phyloP scores from a whole-genome alignment of 2,888 invertebrate genomes.

The Microctonus hyperodae region DNA sequence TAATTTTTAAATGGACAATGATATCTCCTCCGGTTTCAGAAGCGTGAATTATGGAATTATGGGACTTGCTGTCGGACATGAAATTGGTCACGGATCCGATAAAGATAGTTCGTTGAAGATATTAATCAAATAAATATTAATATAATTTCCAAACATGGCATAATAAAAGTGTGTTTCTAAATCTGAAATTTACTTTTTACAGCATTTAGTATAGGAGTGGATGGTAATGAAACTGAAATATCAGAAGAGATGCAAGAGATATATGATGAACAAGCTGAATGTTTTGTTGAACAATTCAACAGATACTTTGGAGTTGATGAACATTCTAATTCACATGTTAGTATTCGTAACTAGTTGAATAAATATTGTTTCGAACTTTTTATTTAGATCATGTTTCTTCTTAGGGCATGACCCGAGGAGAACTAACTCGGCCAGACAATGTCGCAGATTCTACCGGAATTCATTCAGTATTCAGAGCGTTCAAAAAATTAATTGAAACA shows the following conservation, averaged over 20 bases:
- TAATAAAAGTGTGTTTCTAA: neutral
- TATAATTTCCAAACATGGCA: neutral
- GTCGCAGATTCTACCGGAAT: constrained; percentile 87
- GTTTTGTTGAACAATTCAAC: constrained; percentile 42
- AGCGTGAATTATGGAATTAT: constrained; percentile 32
- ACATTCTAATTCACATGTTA: neutral
- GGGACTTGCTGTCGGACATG: constrained; percentile 31
- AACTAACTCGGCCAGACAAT: constrained; percentile 68
- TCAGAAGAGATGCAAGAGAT: constrained; percentile 29
- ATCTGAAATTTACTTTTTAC: neutral
- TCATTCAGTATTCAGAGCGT: constrained; percentile 76
- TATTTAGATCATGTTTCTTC: neutral
- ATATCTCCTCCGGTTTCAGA: constrained; percentile 39
- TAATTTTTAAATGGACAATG: too few species aligned
- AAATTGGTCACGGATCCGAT: constrained; percentile 30
- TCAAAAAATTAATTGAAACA: constrained; percentile 48
- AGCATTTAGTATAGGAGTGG: constrained; percentile 23
- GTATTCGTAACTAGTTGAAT: neutral
- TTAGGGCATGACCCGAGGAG: constrained; percentile 13
- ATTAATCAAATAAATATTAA: constrained; percentile 47
- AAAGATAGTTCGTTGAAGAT: neutral
- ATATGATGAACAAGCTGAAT: constrained; percentile 35
- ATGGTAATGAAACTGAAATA: constrained; percentile 3
- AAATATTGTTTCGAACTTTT: neutral
- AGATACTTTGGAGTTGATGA: constrained; percentile 21